Percentiles rank a stretch among this genome's conserved stretches.
Conservation (phyloP, 2,113 vertebrate species). For the Rousettus leschenaultii region DNA sequence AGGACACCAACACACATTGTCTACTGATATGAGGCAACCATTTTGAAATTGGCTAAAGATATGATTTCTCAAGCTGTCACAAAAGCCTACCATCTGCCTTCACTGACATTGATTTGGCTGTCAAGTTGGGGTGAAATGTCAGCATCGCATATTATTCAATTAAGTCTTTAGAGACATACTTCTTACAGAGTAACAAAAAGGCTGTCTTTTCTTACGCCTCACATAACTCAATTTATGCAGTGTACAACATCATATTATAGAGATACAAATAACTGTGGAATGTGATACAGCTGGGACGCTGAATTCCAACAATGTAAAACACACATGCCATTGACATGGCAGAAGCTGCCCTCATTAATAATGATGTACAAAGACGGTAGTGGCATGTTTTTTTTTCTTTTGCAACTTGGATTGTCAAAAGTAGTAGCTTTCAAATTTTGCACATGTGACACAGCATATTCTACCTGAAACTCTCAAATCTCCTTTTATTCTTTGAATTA, state of each 20-base stretch:
- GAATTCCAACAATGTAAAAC: conserved; percentile 15
- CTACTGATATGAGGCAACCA: conserved; percentile 25
- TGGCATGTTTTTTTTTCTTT: not conserved
- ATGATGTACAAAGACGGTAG: conserved; percentile 33
- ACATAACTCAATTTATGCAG: conserved; percentile 46
- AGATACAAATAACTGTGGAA: conserved; percentile 32
- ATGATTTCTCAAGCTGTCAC: conserved; percentile 65
- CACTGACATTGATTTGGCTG: conserved; percentile 73
- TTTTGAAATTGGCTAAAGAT: conserved; percentile 58
- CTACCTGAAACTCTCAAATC: not conserved
- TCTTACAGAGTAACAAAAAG: conserved; percentile 48
- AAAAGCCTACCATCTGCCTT: conserved; percentile 50
- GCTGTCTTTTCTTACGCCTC: conserved; percentile 37
- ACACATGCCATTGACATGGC: not conserved
- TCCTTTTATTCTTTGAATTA: not conserved
- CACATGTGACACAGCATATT: not conserved
- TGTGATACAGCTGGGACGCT: not conserved
- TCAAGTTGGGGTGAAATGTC: conserved; percentile 67
- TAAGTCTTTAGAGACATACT: conserved; percentile 65
- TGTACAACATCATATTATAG: conserved; percentile 9
- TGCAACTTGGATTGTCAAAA: conserved; percentile 46
- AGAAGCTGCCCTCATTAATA: conserved; percentile 34
- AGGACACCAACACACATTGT: conserved; percentile 27
- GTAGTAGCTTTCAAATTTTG: conserved; percentile 1
- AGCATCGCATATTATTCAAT: conserved; percentile 62